A percentile compares a stretch with the other conserved stretches of the same genome.
Evolutionary conservation across 2,113 vertebrate genomes (phyloP).

Genomic region (Pica pica): DNA sequence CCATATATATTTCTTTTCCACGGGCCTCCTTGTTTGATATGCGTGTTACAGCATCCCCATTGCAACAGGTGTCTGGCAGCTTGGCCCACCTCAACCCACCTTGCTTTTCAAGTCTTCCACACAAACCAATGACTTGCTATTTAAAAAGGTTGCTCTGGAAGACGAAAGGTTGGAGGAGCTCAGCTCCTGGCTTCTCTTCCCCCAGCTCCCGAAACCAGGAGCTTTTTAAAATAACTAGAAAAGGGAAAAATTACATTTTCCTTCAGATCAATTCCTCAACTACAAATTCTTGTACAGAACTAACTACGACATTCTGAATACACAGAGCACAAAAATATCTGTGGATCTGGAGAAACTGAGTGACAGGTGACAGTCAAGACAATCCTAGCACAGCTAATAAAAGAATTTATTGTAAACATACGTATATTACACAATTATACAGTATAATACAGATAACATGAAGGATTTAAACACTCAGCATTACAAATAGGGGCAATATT

Average conservation of each 20-base stretch:
- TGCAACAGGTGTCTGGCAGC: neutral
- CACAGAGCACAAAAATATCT: neutral
- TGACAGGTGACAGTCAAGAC: neutral
- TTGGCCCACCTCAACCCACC: neutral
- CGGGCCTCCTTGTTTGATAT: too few species aligned
- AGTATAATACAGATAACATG: constrained; percentile 67
- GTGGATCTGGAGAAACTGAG: neutral
- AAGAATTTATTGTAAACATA: constrained; percentile 74
- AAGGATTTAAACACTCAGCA: constrained; percentile 48
- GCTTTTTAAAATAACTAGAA: neutral
- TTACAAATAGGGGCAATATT: constrained; percentile 14
- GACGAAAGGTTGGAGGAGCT: neutral
- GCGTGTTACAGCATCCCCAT: too few species aligned
- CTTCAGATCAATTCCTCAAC: neutral
- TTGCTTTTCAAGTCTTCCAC: neutral
- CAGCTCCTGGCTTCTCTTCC: neutral
- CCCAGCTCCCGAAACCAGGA: neutral
- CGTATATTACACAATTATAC: constrained; percentile 70
- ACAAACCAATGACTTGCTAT: neutral
- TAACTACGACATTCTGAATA: neutral
- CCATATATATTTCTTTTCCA: too few species aligned
- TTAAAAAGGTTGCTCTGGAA: neutral
- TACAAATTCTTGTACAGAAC: neutral
- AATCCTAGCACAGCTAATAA: constrained; percentile 57
- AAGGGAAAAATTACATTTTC: neutral